Conservation (phyloP, 2,113 vertebrate species). For the Gymnogyps californianus region DNA sequence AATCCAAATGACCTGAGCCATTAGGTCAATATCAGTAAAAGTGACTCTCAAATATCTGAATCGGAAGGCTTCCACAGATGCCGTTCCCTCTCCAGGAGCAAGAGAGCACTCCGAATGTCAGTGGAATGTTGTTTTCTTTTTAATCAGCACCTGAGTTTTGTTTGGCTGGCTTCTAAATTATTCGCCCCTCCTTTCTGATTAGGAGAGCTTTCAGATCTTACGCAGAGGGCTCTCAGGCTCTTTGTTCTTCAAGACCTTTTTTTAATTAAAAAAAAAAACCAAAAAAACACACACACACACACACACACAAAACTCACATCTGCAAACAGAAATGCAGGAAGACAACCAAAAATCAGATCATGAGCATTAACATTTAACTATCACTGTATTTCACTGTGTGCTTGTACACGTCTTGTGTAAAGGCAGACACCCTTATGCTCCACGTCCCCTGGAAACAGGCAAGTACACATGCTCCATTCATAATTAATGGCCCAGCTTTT, state of each 20-base stretch:
- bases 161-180: constrained; percentile 13
- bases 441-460: not conserved
- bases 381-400: not conserved
- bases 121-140: not conserved
- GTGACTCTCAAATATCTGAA: not conserved
- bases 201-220: not conserved
- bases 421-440: not conserved
- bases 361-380: constrained; percentile 24
- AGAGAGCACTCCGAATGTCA: not conserved
- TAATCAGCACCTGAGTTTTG: not conserved
- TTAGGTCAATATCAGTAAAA: not conserved
- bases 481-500: constrained; percentile 8
- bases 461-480: not conserved
- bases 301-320: not conserved
- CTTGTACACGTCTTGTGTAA: not conserved
- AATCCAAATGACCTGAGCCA: not conserved
- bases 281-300: no score
- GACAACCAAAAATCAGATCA: constrained; percentile 1
- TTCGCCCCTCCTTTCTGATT: not conserved
- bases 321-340: constrained; percentile 14
- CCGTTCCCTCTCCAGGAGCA: not conserved
- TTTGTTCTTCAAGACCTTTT: not conserved
- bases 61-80: not conserved
- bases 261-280: not conserved
- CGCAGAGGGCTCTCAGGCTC: not conserved